Percentiles rank a stretch among this genome's conserved stretches.
These are phyloP conservation scores for Hypolimnas misippus DNA, from an alignment of 2,888 invertebrate genomes.

Conservation along the genomic window DNA sequence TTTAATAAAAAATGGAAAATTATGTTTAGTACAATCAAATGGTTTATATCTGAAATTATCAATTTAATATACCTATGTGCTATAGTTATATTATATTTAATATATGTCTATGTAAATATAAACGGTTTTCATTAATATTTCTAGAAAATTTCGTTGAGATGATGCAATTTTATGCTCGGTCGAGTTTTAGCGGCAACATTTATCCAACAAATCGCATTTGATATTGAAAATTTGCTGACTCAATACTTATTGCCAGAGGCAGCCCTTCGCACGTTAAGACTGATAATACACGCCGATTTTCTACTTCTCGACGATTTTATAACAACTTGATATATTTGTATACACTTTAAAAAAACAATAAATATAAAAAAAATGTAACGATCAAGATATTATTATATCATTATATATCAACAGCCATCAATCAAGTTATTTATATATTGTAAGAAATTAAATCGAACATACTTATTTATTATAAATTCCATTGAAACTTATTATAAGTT, in stretches of 20 bases:
- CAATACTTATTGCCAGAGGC: conserved; percentile 12
- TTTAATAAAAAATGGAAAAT: no score
- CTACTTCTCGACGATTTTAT: neutral
- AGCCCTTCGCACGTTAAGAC: conserved; percentile 8
- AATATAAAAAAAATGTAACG: neutral
- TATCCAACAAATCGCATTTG: conserved; percentile 31
- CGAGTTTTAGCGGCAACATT: conserved; percentile 19
- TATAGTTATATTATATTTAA: no score
- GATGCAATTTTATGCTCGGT: conserved; percentile 31
- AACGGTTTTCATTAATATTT: neutral
- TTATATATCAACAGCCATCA: no score
- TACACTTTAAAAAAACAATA: neutral
- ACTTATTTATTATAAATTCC: no score
- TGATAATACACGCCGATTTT: neutral
- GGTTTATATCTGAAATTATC: no score
- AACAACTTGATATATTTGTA: neutral
- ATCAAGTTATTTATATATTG: no score
- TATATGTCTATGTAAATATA: no score
- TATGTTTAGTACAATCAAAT: no score
- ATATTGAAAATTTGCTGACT: conserved; percentile 20
- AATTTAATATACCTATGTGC: no score
- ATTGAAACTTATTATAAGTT: no score
- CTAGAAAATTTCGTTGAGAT: conserved; percentile 25
- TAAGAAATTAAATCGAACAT: no score
- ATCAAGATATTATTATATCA: neutral